phyloP scores from a whole-genome alignment of 2,888 invertebrate genomes.

The Liposcelis brunnea region DNA sequence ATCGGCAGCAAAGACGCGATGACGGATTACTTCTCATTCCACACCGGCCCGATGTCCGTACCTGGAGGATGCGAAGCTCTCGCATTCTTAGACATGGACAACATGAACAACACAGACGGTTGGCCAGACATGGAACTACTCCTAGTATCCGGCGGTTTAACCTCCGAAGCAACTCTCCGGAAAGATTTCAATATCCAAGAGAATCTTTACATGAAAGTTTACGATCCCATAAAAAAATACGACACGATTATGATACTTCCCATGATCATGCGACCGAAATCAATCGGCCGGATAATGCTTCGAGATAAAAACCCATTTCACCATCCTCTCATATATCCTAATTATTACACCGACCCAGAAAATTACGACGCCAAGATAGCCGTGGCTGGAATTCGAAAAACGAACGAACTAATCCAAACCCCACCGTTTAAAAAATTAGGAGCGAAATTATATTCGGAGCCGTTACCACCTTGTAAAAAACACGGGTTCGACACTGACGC shows the following conservation, averaged over 20 bases:
- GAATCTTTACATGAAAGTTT: slow-evolving; percentile 27
- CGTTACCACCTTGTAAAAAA: slow-evolving; percentile 36
- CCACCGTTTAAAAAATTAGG: slow-evolving; percentile 41
- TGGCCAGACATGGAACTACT: slow-evolving; percentile 49
- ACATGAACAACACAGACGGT: slow-evolving; percentile 33
- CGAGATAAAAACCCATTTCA: slow-evolving; percentile 43
- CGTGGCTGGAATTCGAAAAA: slow-evolving; percentile 38
- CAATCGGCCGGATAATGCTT: slow-evolving; percentile 46
- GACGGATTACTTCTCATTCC: slow-evolving; percentile 34
- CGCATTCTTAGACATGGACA: slow-evolving; percentile 42
- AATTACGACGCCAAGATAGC: slow-evolving; percentile 40
- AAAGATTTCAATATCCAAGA: slow-evolving; percentile 35
- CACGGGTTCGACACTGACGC: slow-evolving; percentile 35
- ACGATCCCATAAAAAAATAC: slow-evolving; percentile 26
- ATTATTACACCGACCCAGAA: slow-evolving; percentile 41
- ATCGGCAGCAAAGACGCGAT: slow-evolving; percentile 22
- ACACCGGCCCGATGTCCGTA: slow-evolving; percentile 39
- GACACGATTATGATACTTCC: slow-evolving; percentile 40
- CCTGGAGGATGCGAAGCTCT: slow-evolving; percentile 51
- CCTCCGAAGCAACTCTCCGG: slow-evolving; percentile 30
- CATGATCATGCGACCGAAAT: slow-evolving; percentile 47
- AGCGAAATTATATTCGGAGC: slow-evolving; percentile 32
- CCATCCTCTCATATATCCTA: slow-evolving; percentile 46
- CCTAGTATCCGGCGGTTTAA: slow-evolving; percentile 37
- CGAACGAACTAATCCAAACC: slow-evolving; percentile 38